phyloP scores from a whole-genome alignment of 2,797 vertebrate species.

The Gymnoscopelus microlampas region DNA sequence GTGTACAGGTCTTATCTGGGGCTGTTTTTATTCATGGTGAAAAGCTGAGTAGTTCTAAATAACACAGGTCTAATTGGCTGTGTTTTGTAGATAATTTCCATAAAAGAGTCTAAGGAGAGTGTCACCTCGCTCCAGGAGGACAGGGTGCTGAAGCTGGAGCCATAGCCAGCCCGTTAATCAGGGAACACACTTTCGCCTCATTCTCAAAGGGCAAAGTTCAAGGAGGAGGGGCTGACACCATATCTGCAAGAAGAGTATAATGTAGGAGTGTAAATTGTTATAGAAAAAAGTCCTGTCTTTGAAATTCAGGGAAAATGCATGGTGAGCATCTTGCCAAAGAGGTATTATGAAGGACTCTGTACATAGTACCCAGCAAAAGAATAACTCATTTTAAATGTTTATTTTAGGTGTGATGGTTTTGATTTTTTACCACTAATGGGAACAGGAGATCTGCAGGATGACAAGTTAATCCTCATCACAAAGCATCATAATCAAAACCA shows the following conservation, averaged over 20 bases:
- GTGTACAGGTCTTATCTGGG: constrained; percentile 65
- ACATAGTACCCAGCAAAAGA: constrained; percentile 60
- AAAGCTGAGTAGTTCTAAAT: constrained; percentile 82
- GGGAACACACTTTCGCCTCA: constrained; percentile 76
- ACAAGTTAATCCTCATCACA: no score
- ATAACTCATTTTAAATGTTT: constrained; percentile 3
- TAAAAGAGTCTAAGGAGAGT: constrained; percentile 80
- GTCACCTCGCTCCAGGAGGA: constrained; percentile 78
- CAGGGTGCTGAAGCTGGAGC: constrained; percentile 69
- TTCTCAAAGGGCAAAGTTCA: constrained; percentile 78
- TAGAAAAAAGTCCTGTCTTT: constrained; percentile 70
- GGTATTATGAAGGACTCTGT: constrained; percentile 61
- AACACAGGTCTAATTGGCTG: constrained; percentile 84
- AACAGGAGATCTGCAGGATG: no score
- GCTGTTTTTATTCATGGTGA: constrained; percentile 76
- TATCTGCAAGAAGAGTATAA: constrained; percentile 76
- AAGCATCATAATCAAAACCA: no score
- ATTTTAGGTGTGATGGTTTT: background rate
- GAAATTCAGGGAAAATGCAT: constrained; percentile 66
- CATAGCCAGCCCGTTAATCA: constrained; percentile 80
- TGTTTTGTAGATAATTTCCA: constrained; percentile 86
- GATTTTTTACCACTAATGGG: background rate
- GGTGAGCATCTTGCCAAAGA: constrained; percentile 45
- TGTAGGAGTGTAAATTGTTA: constrained; percentile 82
- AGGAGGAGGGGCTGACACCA: constrained; percentile 80